Conservation (phyloP, 2,113 vertebrate species). For the Cheilinus undulatus region DNA sequence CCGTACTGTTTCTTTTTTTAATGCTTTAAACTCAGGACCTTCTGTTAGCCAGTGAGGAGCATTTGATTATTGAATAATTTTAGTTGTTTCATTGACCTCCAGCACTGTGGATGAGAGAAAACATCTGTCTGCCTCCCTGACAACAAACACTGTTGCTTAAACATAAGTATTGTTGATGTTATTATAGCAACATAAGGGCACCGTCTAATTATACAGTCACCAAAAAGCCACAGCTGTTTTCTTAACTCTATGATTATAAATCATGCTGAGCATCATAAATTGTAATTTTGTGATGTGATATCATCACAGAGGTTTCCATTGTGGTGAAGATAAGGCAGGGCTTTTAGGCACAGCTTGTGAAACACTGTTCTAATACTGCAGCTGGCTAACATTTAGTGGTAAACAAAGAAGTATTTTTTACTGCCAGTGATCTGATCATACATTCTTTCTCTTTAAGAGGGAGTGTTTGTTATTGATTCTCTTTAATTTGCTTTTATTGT, state of each 20-base stretch:
- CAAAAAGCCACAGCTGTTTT: conserved; percentile 53
- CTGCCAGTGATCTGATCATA: background rate
- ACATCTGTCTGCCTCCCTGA: conserved; percentile 3
- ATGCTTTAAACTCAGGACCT: background rate
- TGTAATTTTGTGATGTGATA: conserved; percentile 58
- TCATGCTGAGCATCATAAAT: conserved; percentile 23
- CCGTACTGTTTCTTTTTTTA: background rate
- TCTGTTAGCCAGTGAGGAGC: background rate
- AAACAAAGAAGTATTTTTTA: background rate
- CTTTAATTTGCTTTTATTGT: conserved; percentile 2
- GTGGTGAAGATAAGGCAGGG: conserved; percentile 11
- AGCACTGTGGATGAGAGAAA: background rate
- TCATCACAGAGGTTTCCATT: conserved; percentile 38
- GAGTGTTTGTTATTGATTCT: background rate
- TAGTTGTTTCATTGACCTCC: background rate
- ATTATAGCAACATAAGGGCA: conserved; percentile 40
- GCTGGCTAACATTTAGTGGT: background rate
- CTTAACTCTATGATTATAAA: conserved; percentile 55
- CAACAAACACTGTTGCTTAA: conserved; percentile 1
- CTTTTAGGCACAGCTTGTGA: conserved; percentile 10
- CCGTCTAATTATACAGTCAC: conserved; percentile 49
- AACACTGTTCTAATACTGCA: conserved; percentile 18
- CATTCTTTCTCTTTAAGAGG: background rate
- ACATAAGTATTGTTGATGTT: conserved; percentile 44
- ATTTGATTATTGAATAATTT: background rate